Evolutionary conservation across 1,140 invertebrate species (phyloP), one percentile per base, ranked within the genome.

Genomic region (Manduca sexta): DNA sequence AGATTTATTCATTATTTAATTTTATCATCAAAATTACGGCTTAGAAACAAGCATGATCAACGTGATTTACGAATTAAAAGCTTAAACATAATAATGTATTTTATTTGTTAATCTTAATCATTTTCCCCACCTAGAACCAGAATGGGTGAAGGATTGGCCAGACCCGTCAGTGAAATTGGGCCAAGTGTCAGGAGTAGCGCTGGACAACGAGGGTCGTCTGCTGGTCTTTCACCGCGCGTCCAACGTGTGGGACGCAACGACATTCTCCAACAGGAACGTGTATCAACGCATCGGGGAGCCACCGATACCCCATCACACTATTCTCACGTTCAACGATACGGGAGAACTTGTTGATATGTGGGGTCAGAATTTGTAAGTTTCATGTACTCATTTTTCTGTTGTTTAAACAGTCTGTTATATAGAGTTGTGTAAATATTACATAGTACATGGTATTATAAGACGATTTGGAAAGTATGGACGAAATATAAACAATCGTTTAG

Each of bases 181-280:
- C 3, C 93, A 96, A 76, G 90, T 96, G 14, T 92, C 93, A 5
- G 95, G 93, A 29, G 90, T 98, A 0, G 90, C 92, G 13, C 84
- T 95, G 12, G 93, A 96, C 77, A 86, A 84, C 2, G 60, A 87
- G 43, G 94, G 93, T 10, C 91, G 93, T 60, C 82, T 97, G 13
- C 90, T 93, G 21, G 88, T 98, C 13, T 97, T 98, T 69, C 96
- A 98, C 78, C 89, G 97, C 64, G 94, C 90, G 3, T 75, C 89
- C 45, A 87, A 92, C 56, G 71, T 90, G 2, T 98, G 96, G 96
- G 86, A 86, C 57, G 67, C 53, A 8, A 75, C 69, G 6, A 91
- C 93, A 14, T 96, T 96, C 69, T 82, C 90, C 45, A 52, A 59
- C 1, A 63, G 81, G 3, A 90, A 94, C 75, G 77, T 87, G 1